Percentiles rank a stretch among this genome's conserved stretches.
Evolutionary conservation across 2,797 vertebrate genomes (phyloP).

Genomic region (Rachycentron canadum): DNA sequence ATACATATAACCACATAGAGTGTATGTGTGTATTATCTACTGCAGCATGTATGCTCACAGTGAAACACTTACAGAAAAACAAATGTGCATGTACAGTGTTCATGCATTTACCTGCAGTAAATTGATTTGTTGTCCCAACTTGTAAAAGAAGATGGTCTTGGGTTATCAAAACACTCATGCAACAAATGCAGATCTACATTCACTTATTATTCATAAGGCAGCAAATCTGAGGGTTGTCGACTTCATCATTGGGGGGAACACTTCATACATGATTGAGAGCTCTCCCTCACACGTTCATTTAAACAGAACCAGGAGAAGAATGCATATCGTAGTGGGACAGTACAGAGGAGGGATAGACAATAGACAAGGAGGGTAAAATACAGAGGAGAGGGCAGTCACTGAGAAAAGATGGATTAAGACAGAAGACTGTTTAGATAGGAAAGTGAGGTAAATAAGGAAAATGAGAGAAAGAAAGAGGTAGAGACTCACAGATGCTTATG

Average conservation of each 20-base stretch:
- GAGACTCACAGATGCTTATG: constrained; percentile 78
- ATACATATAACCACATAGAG: constrained; percentile 52
- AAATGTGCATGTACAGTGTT: neutral
- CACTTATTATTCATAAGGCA: constrained; percentile 71
- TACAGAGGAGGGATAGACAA: constrained; percentile 27
- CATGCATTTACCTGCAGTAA: neutral
- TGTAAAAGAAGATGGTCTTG: constrained; percentile 32
- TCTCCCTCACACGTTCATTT: constrained; percentile 48
- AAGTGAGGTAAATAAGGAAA: constrained; percentile 56
- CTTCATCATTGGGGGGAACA: constrained; percentile 64
- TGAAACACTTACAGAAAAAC: constrained; percentile 4
- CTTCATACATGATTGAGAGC: constrained; percentile 74
- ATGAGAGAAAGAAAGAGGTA: constrained; percentile 66
- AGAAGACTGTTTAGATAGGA: constrained; percentile 57
- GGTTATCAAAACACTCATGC: constrained; percentile 38
- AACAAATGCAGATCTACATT: constrained; percentile 54
- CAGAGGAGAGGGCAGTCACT: constrained; percentile 40
- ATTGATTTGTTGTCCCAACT: constrained; percentile 62
- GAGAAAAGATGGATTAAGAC: constrained; percentile 48
- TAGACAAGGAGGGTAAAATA: constrained; percentile 38
- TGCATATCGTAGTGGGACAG: constrained; percentile 37
- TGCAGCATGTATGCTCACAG: constrained; percentile 12
- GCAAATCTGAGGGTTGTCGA: constrained; percentile 58
- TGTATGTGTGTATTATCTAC: constrained; percentile 12
- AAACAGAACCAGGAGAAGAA: constrained; percentile 54